Base-by-base conservation (phyloP, 2,888 invertebrate species). In the Deilephila elpenor region DNA sequence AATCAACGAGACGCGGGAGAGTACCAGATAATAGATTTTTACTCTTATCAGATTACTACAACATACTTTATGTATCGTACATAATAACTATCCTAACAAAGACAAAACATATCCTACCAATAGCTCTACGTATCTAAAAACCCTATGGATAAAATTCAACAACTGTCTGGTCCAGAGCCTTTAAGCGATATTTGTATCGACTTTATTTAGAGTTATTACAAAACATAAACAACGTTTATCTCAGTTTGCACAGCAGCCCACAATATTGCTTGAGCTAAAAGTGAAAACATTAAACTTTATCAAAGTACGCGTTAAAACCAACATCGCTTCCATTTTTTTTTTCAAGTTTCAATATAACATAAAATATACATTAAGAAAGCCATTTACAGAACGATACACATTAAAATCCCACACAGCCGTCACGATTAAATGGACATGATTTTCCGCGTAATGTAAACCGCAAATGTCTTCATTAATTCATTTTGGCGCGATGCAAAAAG, bases 391-490 rank as follows among this genome's bases (percentile, higher is more conserved):
- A 67, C 44, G 64, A 25, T 37, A 64, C 56, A 34, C 25, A 64
- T 56, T 61, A 62, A 64, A 64, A 37, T 72, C 56, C 34, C 34
- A 59, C 14, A 32, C 60, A 17, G 8, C 56, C 34, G 51, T 59
- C 25, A 20, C 61, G 37, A 56, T 64, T 72, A 72, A 62, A 72
- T 32, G 64, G 62, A 62, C 72, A 73, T 67, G 44, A 73, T 67
- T 73, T 72, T 19, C 25, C 29, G 34, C 59, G 59, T 67, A 73
- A 67, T 59, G 67, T 59, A 67, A 73, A 73, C 44, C 72, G 56
- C 72, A 73, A 67, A 73, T 59, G 64, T 61, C 72, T 67, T 29
- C 72, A 67, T 59, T 62, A 64, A 64, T 44, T 67, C 64, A 64
- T 59, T 59, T 64, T 64, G 62, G 34, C 72, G 64, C 64, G 56